These are phyloP conservation scores for Epizoanthus ramosus DNA, from an alignment of 92 coral and sea anemone genomes.

Conservation along the genomic window DNA sequence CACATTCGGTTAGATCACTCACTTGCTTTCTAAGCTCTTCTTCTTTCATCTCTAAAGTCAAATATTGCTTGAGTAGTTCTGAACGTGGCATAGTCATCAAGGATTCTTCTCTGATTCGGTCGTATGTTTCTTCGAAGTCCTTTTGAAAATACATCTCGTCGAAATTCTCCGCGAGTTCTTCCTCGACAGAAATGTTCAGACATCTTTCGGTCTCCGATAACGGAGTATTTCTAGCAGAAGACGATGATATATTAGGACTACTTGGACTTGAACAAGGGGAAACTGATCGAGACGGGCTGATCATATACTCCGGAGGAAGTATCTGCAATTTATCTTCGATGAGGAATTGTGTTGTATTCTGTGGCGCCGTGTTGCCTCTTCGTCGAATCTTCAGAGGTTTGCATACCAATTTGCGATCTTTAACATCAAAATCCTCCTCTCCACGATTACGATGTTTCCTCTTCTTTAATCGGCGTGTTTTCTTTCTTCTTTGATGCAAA, in stretches of 20 bases:
- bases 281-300: conserved; percentile 51
- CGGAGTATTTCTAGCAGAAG: conserved; percentile 68
- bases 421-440: conserved; percentile 21
- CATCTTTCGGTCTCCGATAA: conserved; percentile 60
- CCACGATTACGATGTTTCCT: conserved; percentile 53
- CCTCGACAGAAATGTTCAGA: conserved; percentile 49
- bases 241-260: conserved; percentile 63
- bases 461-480: conserved; percentile 78
- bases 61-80: conserved; percentile 73
- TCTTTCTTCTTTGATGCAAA: conserved; percentile 49
- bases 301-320: conserved; percentile 63
- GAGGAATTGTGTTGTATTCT: conserved; percentile 94
- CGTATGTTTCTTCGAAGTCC: conserved; percentile 90
- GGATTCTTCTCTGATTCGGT: conserved; percentile 76
- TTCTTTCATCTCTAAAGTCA: conserved; percentile 71
- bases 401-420: conserved; percentile 25
- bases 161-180: conserved; percentile 68
- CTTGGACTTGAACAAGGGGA: conserved; percentile 62
- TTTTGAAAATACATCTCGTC: conserved; percentile 74
- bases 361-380: conserved; percentile 84
- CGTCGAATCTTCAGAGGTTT: conserved; percentile 56
- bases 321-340: conserved; percentile 86
- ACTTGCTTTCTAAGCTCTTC: conserved; percentile 60
- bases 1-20: conserved; percentile 13
- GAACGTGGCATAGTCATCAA: conserved; percentile 73